These are phyloP conservation scores for Diabrotica undecimpunctata DNA, from an alignment of 1,140 invertebrate genomes.

Conservation along the genomic window DNA sequence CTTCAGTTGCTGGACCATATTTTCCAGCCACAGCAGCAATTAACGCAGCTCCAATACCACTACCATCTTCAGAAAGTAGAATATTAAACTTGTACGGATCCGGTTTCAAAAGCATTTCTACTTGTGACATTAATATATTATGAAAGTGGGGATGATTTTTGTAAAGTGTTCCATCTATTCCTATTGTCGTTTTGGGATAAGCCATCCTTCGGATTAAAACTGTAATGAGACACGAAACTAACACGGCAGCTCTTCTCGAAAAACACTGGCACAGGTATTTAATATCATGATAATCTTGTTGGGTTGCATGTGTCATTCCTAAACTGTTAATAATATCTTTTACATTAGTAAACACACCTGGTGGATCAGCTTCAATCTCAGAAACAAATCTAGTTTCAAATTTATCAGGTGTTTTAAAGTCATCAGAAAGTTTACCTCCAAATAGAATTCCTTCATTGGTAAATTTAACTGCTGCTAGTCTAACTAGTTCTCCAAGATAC, in stretches of 20 bases:
- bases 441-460: constrained; percentile 73
- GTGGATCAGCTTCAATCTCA: constrained; percentile 87
- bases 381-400: constrained; percentile 97
- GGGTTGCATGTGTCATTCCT: constrained; percentile 70
- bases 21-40: constrained; percentile 85
- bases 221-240: constrained; percentile 84
- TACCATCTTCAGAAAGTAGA: constrained; percentile 97
- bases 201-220: constrained; percentile 80
- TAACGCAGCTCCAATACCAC: constrained; percentile 94
- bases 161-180: constrained; percentile 97
- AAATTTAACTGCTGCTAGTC: constrained; percentile 72
- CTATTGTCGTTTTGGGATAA: constrained; percentile 85
- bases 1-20: not conserved
- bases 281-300: constrained; percentile 49
- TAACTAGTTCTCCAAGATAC: constrained; percentile 84
- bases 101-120: constrained; percentile 68
- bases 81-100: constrained; percentile 78
- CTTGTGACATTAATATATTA: constrained; percentile 90
- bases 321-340: constrained; percentile 58
- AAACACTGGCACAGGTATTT: constrained; percentile 86
- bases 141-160: constrained; percentile 97
- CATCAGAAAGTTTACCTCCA: constrained; percentile 62
- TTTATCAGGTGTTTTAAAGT: constrained; percentile 54
- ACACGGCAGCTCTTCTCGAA: constrained; percentile 85
- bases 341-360: constrained; percentile 76